Evolutionary conservation across 2,888 invertebrate genomes (phyloP).

Genomic region (Melanostoma mellinum): DNA sequence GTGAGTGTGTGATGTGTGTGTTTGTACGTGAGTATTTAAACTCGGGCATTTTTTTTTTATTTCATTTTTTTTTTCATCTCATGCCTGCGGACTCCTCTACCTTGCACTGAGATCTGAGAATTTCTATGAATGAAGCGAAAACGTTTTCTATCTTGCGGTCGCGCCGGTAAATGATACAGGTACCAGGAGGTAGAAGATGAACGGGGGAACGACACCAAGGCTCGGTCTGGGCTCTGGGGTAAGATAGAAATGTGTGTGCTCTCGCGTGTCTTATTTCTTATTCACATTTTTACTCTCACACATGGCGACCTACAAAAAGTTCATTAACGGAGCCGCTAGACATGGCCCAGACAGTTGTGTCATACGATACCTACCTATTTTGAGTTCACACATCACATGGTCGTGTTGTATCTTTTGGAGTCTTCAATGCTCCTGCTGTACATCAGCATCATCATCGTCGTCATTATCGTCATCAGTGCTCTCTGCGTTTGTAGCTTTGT

Average conservation of each 20-base stretch:
- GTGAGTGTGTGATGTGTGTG: conserved; percentile 1
- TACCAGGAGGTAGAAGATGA: conserved; percentile 17
- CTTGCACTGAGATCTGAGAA: conserved; percentile 29
- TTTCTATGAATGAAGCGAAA: conserved; percentile 69
- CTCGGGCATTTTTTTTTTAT: conserved; percentile 24
- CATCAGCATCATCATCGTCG: conserved; percentile 19
- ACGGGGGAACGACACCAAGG: conserved; percentile 36
- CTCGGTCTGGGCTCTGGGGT: conserved; percentile 41
- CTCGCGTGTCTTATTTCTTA: conserved; percentile 28
- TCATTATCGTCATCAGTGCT: conserved; percentile 20
- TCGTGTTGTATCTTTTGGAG: conserved; percentile 29
- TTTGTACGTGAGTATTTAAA: conserved; percentile 18
- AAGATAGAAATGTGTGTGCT: conserved; percentile 30
- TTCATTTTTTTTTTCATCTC: conserved; percentile 11
- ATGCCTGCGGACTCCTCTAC: conserved; percentile 26
- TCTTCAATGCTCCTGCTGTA: conserved; percentile 22
- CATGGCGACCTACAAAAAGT: conserved; percentile 82
- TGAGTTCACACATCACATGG: conserved; percentile 34
- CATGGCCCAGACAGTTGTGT: conserved; percentile 81
- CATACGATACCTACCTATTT: conserved; percentile 56
- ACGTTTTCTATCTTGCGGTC: conserved; percentile 44
- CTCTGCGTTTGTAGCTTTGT: conserved; percentile 60
- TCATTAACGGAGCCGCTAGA: conserved; percentile 82
- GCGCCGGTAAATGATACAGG: conserved; percentile 19
- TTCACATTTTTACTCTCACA: conserved; percentile 73